Percentiles rank a stretch among this genome's conserved stretches.
Evolutionary conservation across 2,888 invertebrate species (phyloP).

Genomic region (Desoria tigrina): DNA sequence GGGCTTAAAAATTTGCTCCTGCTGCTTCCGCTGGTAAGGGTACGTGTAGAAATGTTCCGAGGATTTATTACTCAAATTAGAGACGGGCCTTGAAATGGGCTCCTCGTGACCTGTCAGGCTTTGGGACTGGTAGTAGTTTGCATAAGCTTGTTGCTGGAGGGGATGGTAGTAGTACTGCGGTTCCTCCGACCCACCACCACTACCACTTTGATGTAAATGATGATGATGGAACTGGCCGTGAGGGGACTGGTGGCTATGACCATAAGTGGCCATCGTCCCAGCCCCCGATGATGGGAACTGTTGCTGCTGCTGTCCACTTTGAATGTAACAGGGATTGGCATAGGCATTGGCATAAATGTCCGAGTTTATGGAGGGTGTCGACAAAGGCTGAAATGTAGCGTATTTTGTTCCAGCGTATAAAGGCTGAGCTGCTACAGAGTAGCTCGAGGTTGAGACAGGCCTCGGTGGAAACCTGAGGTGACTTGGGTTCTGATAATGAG

Average conservation of each 20-base stretch:
- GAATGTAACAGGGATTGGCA: constrained; percentile 10
- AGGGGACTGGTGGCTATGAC: constrained; percentile 21
- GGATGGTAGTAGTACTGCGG: constrained; percentile 43
- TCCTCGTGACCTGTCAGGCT: constrained; percentile 50
- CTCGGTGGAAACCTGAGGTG: constrained; percentile 19
- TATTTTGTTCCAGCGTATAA: constrained; percentile 38
- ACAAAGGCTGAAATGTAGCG: constrained; percentile 40
- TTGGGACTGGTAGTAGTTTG: constrained; percentile 41
- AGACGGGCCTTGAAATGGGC: constrained; percentile 51
- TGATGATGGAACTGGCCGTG: constrained; percentile 23
- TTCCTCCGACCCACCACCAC: not conserved
- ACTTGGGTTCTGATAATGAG: constrained; percentile 41
- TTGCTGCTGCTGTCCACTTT: constrained; percentile 27
- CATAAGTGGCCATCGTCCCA: constrained; percentile 16
- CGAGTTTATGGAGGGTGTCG: constrained; percentile 23
- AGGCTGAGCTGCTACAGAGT: constrained; percentile 25
- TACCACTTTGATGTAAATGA: constrained; percentile 23
- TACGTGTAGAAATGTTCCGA: constrained; percentile 54
- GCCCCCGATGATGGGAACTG: constrained; percentile 20
- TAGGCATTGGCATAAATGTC: constrained; percentile 21
- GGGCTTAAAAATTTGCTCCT: constrained; percentile 49
- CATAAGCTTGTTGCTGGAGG: constrained; percentile 37
- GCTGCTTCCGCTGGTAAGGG: constrained; percentile 48
- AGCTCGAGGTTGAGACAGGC: constrained; percentile 33
- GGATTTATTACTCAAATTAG: constrained; percentile 53